These are phyloP conservation scores for Apamea sordens DNA, from an alignment of 2,888 invertebrate species.

Conservation along the genomic window DNA sequence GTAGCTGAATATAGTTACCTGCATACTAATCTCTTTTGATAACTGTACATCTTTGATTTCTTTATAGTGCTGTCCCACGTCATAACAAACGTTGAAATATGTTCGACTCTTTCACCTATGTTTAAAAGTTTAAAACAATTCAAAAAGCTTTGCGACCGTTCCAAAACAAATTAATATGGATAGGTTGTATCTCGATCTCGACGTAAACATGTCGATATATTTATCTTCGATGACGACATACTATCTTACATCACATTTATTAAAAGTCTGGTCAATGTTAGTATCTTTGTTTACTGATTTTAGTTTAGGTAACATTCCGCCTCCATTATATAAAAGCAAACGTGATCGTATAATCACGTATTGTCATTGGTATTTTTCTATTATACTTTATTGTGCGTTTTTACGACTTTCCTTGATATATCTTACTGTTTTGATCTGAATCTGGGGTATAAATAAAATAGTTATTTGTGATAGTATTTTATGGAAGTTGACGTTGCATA, in stretches of 20 bases:
- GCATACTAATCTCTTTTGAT: slow-evolving; percentile 18
- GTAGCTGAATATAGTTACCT: neutral
- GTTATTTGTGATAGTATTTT: slow-evolving; percentile 26
- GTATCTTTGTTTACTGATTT: slow-evolving; percentile 22
- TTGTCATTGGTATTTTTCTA: slow-evolving; percentile 6
- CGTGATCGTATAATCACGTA: slow-evolving; percentile 27
- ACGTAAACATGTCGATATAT: slow-evolving; percentile 35
- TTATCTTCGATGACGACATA: slow-evolving; percentile 51
- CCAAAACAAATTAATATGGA: neutral
- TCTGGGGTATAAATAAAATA: slow-evolving; percentile 24
- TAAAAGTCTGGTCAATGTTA: slow-evolving; percentile 19
- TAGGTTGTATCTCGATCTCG: slow-evolving; percentile 5
- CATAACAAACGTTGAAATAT: neutral
- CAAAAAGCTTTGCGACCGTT: neutral
- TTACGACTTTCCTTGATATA: slow-evolving; percentile 39
- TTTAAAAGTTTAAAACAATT: neutral
- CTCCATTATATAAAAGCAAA: neutral
- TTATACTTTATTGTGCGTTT: slow-evolving; percentile 43
- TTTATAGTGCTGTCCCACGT: neutral
- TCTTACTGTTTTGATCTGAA: slow-evolving; percentile 26
- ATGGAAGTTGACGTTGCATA: slow-evolving; percentile 29
- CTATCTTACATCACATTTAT: slow-evolving; percentile 53
- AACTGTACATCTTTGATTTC: neutral
- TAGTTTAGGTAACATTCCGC: neutral
- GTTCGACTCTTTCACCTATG: neutral